Evolutionary conservation across 1,140 invertebrate species (phyloP), one percentile per base, ranked within the genome.

Genomic region (Drosophila nebulosa): DNA sequence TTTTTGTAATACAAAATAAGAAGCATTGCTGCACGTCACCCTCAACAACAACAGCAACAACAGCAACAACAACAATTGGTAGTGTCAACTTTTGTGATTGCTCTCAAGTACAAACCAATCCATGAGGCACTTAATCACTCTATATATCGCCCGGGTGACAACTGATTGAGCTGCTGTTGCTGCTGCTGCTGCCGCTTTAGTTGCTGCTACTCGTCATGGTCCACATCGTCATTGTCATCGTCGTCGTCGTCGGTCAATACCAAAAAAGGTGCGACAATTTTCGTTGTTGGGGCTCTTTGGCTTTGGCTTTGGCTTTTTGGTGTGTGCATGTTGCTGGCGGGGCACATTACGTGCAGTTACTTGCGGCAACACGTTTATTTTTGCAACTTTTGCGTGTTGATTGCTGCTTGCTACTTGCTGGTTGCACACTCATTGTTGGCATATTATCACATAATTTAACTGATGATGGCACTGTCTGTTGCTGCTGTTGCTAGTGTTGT

Each of bases 391-490:
- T 86, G 80, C 80, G 80, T 85, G 80, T 85, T 85, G 80, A 85
- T 85, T 85, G 80, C 81, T 80, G 58, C 66, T 36, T 66, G 65
- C 61, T 72, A 72, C 52, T 85, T 9, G 7, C 27, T 30, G 27
- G 81, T 69, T 85, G 80, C 81, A 85, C 80, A 85, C 81, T 86
- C 81, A 86, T 86, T 86, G 81, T 88, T 86, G 81, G 81, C 81
- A 86, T 86, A 86, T 86, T 86, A 86, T 86, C 81, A 86, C 81
- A 86, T 86, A 88, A 86, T 86, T 86, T 86, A 88, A 86, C 81
- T 88, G 81, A 86, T 85, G 80, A 85, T 85, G 80, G 74, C 74
- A 85, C 77, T 61, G 66, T 7, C 66, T 66, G 46, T 65, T 72
- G 66, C 60, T 55, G 60, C 30, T 75, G 60, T 30, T 62, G 46